Percentiles rank a stretch among this genome's conserved stretches.
These are phyloP conservation scores for Bubo bubo DNA, from an alignment of 2,113 vertebrate species.

Conservation along the genomic window DNA sequence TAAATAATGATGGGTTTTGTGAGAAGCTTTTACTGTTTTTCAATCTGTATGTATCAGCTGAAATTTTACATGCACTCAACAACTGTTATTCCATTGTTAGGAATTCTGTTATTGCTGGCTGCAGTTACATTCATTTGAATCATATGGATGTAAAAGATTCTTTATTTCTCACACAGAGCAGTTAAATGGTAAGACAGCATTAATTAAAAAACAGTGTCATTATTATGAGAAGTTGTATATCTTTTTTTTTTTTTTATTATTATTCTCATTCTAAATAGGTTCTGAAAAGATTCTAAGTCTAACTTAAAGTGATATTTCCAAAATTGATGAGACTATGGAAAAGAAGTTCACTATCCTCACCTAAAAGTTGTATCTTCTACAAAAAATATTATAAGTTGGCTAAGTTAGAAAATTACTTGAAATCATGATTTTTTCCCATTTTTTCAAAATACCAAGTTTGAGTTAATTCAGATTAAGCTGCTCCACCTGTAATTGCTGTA, in stretches of 20 bases:
- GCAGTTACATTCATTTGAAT: neutral
- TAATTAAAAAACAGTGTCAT: neutral
- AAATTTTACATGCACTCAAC: constrained; percentile 14
- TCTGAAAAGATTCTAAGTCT: neutral
- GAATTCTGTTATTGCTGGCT: neutral
- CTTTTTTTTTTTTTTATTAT: neutral
- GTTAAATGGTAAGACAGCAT: neutral
- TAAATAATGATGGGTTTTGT: constrained; percentile 33
- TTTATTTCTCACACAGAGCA: neutral
- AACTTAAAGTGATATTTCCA: neutral
- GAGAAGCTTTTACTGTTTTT: constrained; percentile 29
- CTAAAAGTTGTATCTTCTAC: neutral
- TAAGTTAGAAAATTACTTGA: neutral
- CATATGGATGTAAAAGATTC: neutral
- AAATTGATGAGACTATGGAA: neutral
- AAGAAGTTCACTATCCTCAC: neutral
- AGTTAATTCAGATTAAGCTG: neutral
- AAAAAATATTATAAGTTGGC: neutral
- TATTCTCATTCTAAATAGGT: neutral
- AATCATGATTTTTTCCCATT: fast-evolving
- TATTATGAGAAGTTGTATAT: neutral
- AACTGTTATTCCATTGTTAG: neutral
- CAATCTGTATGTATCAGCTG: constrained; percentile 9
- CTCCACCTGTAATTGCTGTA: neutral
- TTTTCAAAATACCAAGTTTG: neutral